Evolutionary conservation across 2,797 vertebrate genomes (phyloP).

Genomic region (Sus cebifrons): DNA sequence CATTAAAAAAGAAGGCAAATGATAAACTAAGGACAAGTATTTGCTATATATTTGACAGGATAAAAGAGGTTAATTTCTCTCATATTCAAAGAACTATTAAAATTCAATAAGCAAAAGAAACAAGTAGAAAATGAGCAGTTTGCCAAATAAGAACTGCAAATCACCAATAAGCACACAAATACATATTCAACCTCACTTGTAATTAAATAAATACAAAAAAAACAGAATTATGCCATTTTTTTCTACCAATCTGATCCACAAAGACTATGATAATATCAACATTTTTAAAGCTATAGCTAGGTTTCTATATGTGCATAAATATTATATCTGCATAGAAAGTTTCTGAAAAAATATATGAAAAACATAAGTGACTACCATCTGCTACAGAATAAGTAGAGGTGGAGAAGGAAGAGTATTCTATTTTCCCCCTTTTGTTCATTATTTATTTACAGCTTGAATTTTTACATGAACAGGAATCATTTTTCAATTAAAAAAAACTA

Average conservation of each 20-base stretch:
- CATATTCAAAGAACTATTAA: conserved; percentile 67
- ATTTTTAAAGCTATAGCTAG: not conserved
- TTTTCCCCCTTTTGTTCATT: not conserved
- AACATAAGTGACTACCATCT: not conserved
- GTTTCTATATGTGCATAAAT: conserved; percentile 61
- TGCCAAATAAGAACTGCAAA: conserved; percentile 41
- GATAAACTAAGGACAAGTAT: conserved; percentile 49
- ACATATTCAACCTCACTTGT: not conserved
- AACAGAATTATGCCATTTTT: conserved; percentile 35
- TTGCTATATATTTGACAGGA: conserved; percentile 37
- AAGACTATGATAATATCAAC: not conserved
- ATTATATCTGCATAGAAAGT: not conserved
- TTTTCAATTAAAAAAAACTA: conserved; percentile 28
- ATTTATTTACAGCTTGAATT: conserved; percentile 27
- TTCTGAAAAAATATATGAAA: conserved; percentile 43
- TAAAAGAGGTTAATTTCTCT: conserved; percentile 50
- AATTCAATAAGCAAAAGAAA: conserved; percentile 51
- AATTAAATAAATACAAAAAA: conserved; percentile 66
- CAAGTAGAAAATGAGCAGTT: conserved; percentile 41
- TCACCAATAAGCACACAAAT: conserved; percentile 41
- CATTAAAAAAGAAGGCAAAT: conserved; percentile 53
- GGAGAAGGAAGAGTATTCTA: not conserved
- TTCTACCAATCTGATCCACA: not conserved
- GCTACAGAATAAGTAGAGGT: not conserved
- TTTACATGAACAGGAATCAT: conserved; percentile 35